Conservation (phyloP, 2,888 invertebrate genomes). For the Drosophila anomalata region DNA sequence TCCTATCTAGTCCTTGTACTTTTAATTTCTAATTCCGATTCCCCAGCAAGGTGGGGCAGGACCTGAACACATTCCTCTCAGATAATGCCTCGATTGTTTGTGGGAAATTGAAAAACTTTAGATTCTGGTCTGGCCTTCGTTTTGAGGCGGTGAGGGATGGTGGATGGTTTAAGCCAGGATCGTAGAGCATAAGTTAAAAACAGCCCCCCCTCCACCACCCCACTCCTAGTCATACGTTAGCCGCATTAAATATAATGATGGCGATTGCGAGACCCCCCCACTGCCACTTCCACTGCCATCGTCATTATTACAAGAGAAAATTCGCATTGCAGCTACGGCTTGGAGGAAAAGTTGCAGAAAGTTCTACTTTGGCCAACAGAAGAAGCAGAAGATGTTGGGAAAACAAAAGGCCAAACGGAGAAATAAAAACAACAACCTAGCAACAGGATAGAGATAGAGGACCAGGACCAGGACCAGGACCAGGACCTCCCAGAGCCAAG, state of each 20-base stretch:
- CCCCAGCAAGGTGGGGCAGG: not conserved
- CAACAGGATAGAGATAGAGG: not conserved
- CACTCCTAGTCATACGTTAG: constrained; percentile 56
- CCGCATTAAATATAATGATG: constrained; percentile 80
- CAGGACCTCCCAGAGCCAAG: constrained; percentile 38
- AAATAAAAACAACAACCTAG: constrained; percentile 22
- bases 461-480: constrained; percentile 37
- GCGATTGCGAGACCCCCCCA: constrained; percentile 58
- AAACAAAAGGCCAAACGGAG: constrained; percentile 60
- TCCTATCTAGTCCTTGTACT: not conserved
- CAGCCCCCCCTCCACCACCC: not conserved
- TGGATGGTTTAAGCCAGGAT: not conserved
- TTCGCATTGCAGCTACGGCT: constrained; percentile 67
- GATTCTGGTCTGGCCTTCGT: constrained; percentile 45
- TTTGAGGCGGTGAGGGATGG: not conserved
- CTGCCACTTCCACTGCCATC: no score
- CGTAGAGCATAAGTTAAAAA: constrained; percentile 65
- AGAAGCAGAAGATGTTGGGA: constrained; percentile 40
- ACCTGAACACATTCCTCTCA: constrained; percentile 5
- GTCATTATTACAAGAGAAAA: constrained; percentile 67
- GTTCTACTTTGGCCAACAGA: constrained; percentile 23
- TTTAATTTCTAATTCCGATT: constrained; percentile 22
- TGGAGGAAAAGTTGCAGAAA: constrained; percentile 71
- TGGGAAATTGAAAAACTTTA: constrained; percentile 78
- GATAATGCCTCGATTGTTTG: constrained; percentile 81